Conservation (phyloP, 2,888 invertebrate species). For the Macrosoma leucophasiata region DNA sequence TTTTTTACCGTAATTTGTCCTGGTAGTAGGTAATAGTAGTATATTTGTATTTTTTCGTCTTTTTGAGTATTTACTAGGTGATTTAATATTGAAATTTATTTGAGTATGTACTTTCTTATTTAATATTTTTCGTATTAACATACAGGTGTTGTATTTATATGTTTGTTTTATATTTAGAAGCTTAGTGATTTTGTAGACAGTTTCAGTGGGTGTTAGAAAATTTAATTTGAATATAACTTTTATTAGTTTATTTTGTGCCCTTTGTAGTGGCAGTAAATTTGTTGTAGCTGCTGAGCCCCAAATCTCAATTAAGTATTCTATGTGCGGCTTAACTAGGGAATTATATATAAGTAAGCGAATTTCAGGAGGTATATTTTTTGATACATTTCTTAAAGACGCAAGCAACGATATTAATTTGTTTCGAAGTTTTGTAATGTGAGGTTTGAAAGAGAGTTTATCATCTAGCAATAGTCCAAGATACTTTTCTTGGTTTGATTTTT, state of each 20-base stretch:
- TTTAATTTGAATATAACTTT: slow-evolving; percentile 1
- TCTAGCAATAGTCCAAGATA: neutral
- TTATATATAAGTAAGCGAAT: slow-evolving; percentile 2
- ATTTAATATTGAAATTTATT: too few species aligned
- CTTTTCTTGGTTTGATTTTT: neutral
- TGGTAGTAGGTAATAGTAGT: too few species aligned
- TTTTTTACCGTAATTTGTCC: too few species aligned
- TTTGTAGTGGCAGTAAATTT: slow-evolving; percentile 4
- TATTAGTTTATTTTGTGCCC: slow-evolving; percentile 2
- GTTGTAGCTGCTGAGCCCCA: slow-evolving; percentile 5
- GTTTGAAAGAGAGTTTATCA: neutral
- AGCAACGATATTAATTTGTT: neutral
- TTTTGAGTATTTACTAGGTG: too few species aligned
- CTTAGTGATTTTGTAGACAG: too few species aligned
- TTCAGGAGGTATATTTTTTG: slow-evolving; percentile 1
- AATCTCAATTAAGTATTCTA: slow-evolving; percentile 4
- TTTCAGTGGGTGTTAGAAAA: too few species aligned
- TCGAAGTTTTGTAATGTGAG: neutral
- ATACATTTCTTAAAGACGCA: neutral
- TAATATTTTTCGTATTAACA: too few species aligned
- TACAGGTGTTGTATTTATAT: too few species aligned
- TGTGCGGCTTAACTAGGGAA: slow-evolving; percentile 5
- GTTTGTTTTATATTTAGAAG: too few species aligned
- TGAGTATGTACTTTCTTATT: too few species aligned
- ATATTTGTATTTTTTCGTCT: too few species aligned